These are phyloP conservation scores for Spodoptera frugiperda DNA, from an alignment of 1,140 invertebrate species.

Conservation along the genomic window DNA sequence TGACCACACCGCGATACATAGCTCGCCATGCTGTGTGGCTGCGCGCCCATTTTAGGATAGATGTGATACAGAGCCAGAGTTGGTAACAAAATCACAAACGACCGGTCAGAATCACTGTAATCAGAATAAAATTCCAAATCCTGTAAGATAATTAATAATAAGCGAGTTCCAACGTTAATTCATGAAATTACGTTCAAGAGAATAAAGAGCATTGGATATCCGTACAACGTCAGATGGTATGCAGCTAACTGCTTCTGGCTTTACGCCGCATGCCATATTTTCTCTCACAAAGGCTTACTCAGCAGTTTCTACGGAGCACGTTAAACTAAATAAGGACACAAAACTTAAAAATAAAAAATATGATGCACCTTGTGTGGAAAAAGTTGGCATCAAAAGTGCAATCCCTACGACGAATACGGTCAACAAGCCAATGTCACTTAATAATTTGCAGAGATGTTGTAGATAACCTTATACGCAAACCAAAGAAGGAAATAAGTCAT, in stretches of 20 bases:
- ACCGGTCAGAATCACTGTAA: background rate
- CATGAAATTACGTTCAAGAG: conserved; percentile 20
- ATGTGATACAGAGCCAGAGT: conserved; percentile 17
- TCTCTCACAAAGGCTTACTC: conserved; percentile 4
- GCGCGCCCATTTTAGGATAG: conserved; percentile 45
- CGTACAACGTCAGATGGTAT: conserved; percentile 41
- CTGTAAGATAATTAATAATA: conserved; percentile 7
- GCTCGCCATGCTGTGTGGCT: conserved; percentile 50
- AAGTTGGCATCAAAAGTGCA: conserved; percentile 20
- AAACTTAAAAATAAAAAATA: background rate
- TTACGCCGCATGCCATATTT: conserved; percentile 42
- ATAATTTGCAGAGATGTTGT: conserved; percentile 37
- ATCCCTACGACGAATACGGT: background rate
- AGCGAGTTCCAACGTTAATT: conserved; percentile 7
- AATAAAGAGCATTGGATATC: conserved; percentile 5
- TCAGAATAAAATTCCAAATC: background rate
- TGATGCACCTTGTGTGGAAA: conserved; percentile 14
- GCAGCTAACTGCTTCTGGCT: conserved; percentile 42
- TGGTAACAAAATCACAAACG: background rate
- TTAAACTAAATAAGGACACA: conserved; percentile 1
- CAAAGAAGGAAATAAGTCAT: conserved; percentile 43
- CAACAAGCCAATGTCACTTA: conserved; percentile 18
- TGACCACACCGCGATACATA: conserved; percentile 67
- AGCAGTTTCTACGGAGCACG: background rate
- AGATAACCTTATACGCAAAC: conserved; percentile 35